Conservation (phyloP, 1,140 invertebrate genomes). For the Battus philenor region DNA sequence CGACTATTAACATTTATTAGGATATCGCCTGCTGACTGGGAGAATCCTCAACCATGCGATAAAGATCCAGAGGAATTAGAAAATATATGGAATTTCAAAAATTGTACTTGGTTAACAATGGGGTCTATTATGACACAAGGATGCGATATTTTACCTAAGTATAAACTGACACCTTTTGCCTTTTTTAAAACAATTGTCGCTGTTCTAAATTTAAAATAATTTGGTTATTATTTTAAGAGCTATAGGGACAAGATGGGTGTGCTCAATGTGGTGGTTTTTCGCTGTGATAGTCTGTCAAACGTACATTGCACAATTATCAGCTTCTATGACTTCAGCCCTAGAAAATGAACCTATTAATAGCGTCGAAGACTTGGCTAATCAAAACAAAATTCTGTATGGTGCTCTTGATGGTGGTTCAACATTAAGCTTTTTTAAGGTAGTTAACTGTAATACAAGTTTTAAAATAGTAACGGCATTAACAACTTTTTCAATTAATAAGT, state of each 20-base stretch:
- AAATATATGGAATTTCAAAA: slow-evolving; percentile 86
- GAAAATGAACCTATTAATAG: slow-evolving; percentile 90
- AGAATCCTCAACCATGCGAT: slow-evolving; percentile 91
- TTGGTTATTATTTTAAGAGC: slow-evolving; percentile 69
- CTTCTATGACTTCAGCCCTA: slow-evolving; percentile 92
- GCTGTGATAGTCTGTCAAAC: slow-evolving; percentile 97
- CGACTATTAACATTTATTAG: slow-evolving; percentile 62
- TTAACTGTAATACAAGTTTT: slow-evolving; percentile 16
- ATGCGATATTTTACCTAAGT: slow-evolving; percentile 88
- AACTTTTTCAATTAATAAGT: no score
- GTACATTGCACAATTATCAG: slow-evolving; percentile 97
- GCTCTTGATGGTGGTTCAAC: slow-evolving; percentile 85
- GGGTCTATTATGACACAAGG: slow-evolving; percentile 89
- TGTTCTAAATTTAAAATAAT: no score
- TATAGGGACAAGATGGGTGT: slow-evolving; percentile 84
- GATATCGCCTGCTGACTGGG: slow-evolving; percentile 92
- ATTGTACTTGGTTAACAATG: slow-evolving; percentile 86
- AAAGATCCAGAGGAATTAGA: slow-evolving; percentile 86
- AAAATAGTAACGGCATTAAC: no score
- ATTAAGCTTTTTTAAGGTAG: slow-evolving; percentile 83
- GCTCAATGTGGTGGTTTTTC: slow-evolving; percentile 97
- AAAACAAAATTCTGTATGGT: slow-evolving; percentile 94
- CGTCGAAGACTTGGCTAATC: slow-evolving; percentile 92
- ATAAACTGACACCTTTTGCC: no score
- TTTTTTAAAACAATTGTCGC: no score